phyloP scores from a whole-genome alignment of 2,113 vertebrate genomes.

The Phocoena sinus region DNA sequence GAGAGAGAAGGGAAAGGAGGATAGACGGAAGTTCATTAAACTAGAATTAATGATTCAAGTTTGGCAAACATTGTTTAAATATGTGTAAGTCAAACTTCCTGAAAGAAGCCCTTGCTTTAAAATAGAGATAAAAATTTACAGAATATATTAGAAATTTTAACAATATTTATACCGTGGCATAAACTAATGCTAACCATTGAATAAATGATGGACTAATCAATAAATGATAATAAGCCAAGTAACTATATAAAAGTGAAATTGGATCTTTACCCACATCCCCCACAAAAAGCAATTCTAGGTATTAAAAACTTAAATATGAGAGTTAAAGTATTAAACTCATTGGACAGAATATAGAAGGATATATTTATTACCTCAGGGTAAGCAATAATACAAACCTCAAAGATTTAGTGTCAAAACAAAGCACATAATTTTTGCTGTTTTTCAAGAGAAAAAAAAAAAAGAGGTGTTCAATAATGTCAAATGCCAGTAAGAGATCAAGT shows the following conservation, averaged over 20 bases:
- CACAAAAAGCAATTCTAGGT: background rate
- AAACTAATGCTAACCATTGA: background rate
- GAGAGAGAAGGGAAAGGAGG: background rate
- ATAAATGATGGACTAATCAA: background rate
- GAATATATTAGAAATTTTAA: background rate
- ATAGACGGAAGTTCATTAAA: background rate
- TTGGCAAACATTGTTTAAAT: background rate
- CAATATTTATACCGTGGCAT: background rate
- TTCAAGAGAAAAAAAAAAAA: background rate
- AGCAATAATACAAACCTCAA: background rate
- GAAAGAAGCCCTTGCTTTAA: background rate
- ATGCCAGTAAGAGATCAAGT: background rate
- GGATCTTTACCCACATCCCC: background rate
- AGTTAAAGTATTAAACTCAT: background rate
- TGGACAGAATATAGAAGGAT: background rate
- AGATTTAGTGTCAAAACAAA: background rate
- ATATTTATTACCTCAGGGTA: background rate
- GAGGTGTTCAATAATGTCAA: background rate
- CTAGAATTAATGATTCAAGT: background rate
- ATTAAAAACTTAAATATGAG: background rate
- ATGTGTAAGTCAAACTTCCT: background rate
- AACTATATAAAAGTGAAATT: background rate
- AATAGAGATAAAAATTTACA: background rate
- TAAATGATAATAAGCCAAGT: background rate
- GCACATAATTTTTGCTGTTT: background rate